Conservation (phyloP, 2,113 vertebrate genomes). For the Antigone vipio region DNA sequence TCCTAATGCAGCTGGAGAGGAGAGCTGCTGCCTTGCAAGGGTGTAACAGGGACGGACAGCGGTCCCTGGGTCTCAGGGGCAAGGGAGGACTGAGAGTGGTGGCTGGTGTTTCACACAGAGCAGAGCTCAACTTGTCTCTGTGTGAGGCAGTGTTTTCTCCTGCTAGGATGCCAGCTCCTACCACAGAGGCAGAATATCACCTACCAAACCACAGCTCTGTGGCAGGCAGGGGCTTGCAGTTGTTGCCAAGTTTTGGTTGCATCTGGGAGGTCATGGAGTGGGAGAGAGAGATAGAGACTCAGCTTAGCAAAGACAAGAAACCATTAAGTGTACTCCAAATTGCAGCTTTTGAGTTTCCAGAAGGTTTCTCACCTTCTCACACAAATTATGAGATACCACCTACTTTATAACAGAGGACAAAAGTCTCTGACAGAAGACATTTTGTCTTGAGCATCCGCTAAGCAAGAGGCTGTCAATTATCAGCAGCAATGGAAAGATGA, state of each 20-base stretch:
- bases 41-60: background rate
- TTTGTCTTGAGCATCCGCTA: background rate
- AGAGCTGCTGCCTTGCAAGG: background rate
- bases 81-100: background rate
- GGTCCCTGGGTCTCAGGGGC: background rate
- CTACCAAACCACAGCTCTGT: background rate
- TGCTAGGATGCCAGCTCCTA: background rate
- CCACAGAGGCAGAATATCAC: background rate
- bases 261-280: background rate
- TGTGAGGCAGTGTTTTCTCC: background rate
- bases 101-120: background rate
- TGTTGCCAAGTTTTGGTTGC: background rate
- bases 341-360: background rate
- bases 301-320: background rate
- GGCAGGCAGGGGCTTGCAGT: background rate
- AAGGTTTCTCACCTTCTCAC: background rate
- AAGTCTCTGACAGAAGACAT: background rate
- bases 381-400: background rate
- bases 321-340: background rate
- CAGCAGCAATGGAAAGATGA: background rate
- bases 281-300: background rate
- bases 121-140: background rate
- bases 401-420: background rate
- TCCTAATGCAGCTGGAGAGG: accelerated
- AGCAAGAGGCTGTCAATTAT: background rate